Evolutionary conservation across 2,888 invertebrate genomes (phyloP), one percentile per base, ranked within the genome.

Genomic region (Chrysolina oricalcia): DNA sequence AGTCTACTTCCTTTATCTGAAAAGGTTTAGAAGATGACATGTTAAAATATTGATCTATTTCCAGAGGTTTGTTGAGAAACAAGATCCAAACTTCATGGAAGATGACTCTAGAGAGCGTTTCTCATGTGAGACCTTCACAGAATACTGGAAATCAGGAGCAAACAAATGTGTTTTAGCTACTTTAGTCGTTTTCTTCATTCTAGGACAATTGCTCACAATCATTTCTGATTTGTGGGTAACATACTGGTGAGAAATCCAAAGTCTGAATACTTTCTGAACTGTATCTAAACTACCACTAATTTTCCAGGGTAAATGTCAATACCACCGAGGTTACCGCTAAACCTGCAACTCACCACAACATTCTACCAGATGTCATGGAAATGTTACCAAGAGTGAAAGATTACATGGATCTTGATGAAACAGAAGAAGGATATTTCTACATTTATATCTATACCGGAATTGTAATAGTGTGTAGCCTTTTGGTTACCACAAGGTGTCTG

Each of bases 151-250:
- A 74, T 92, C 94, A 2, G 95, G 96, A 63, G 93, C 92, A 3
- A 91, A 92, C 23, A 88, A 91, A 83, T 85, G 89, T 13, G 86
- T 91, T 59, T 87, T 94, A 17, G 35, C 91, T 0, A 81, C 91
- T 10, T 90, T 94, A 4, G 41, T 91, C 0, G 21, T 93, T 0
- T 86, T 92, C 50, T 90, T 93, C 71, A 77, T 95, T 17, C 79
- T 93, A 6, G 94, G 94, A 2, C 95, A 96, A 88, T 86, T 91
- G n/a, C 88, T 93, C 70, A 93, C 93, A 74, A 94, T 94, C 43
- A 90, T 92, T 63, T 90, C 92, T 65, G 96, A 96, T 87, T 93
- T 94, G 85, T 96, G 95, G 94, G 91, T 96, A 0, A 93, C 93
- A 2, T 88, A 91, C 82, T 96, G 96, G 96, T 95, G 87, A 88